These are phyloP conservation scores for Picus viridis DNA, from an alignment of 2,797 vertebrate species.

Conservation along the genomic window DNA sequence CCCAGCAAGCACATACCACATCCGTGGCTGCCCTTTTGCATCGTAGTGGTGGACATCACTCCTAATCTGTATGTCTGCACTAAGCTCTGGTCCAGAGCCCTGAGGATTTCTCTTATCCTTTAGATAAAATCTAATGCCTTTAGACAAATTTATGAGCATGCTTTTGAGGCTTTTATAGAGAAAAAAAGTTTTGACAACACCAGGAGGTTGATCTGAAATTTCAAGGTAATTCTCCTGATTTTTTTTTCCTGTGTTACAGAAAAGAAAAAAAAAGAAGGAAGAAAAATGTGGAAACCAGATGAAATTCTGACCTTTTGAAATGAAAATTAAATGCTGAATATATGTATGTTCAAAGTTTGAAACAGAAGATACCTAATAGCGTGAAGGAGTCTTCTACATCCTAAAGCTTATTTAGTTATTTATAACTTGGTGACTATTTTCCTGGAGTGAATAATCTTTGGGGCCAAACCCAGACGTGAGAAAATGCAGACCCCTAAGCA, in stretches of 20 bases:
- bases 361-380: neutral
- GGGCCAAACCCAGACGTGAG: neutral
- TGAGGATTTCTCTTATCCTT: neutral
- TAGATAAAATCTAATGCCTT: neutral
- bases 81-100: neutral
- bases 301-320: neutral
- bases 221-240: neutral
- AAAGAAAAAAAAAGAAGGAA: neutral
- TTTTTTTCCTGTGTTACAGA: neutral
- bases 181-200: neutral
- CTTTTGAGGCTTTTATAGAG: neutral
- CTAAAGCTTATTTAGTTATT: rapidly evolving
- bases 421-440: neutral
- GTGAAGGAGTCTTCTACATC: neutral
- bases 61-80: neutral
- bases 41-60: rapidly evolving
- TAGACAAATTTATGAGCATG: neutral
- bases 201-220: neutral
- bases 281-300: neutral
- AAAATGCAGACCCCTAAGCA: neutral
- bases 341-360: neutral
- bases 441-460: neutral
- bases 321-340: neutral
- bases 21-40: neutral
- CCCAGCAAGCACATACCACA: neutral